These are phyloP conservation scores for Mola mola DNA, from an alignment of 2,113 vertebrate species.

Conservation along the genomic window DNA sequence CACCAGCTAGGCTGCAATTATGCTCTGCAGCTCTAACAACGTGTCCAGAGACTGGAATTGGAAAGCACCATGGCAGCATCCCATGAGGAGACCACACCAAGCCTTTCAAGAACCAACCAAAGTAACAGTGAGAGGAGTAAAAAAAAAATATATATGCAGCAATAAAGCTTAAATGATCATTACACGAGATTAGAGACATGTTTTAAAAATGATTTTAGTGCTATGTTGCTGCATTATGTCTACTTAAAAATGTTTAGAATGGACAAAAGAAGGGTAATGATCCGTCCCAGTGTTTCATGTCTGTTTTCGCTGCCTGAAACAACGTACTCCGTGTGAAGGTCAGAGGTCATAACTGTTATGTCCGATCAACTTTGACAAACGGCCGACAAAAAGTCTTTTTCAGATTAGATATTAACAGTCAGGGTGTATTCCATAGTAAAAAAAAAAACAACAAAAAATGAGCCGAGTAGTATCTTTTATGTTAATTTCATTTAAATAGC, in stretches of 20 bases:
- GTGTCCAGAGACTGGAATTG: constrained; percentile 48
- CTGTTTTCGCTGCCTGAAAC: not conserved
- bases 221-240: too few relatives aligned
- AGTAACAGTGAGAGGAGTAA: not conserved
- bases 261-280: not conserved
- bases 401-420: constrained; percentile 1
- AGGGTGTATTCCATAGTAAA: not conserved
- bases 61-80: constrained; percentile 11
- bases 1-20: constrained; percentile 38
- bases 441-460: too few relatives aligned
- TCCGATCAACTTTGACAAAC: not conserved
- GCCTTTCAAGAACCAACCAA: constrained; percentile 9
- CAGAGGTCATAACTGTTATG: not conserved
- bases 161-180: constrained; percentile 3
- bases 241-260: too few relatives aligned
- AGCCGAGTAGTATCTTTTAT: too few relatives aligned
- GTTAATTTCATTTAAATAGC: too few relatives aligned
- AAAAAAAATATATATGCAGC: not conserved
- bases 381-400: not conserved
- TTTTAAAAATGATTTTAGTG: not conserved
- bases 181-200: not conserved
- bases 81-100: constrained; percentile 6
- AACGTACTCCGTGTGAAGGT: not conserved
- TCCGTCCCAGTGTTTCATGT: not conserved
- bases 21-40: constrained; percentile 49